Evolutionary conservation across 2,888 invertebrate species (phyloP).

Genomic region (Latrodectus hesperus): DNA sequence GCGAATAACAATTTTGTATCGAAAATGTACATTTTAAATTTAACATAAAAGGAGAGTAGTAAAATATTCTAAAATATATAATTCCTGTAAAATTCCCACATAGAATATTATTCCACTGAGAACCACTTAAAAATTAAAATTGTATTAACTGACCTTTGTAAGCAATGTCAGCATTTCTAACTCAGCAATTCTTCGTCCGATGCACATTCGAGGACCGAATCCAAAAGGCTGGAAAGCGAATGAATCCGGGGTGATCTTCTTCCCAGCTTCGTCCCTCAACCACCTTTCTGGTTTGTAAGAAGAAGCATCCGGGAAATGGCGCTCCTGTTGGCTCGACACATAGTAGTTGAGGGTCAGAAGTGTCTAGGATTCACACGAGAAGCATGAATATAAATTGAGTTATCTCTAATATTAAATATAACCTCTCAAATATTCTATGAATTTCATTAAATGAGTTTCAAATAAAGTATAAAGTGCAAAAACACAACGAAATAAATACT

Average conservation of each 20-base stretch:
- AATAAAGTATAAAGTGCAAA: neutral
- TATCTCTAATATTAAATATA: neutral
- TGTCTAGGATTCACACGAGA: slow-evolving; percentile 18
- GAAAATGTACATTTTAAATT: too few species aligned
- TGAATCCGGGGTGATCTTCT: slow-evolving; percentile 74
- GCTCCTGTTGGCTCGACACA: slow-evolving; percentile 83
- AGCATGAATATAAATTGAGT: neutral
- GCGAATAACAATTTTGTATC: too few species aligned
- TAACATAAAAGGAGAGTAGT: too few species aligned
- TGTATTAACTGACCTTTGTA: slow-evolving; percentile 70
- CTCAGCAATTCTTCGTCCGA: slow-evolving; percentile 76
- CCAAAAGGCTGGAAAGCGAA: slow-evolving; percentile 78
- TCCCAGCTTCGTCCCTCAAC: slow-evolving; percentile 75
- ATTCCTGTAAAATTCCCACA: too few species aligned
- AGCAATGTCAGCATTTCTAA: slow-evolving; percentile 81
- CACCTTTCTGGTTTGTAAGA: slow-evolving; percentile 77
- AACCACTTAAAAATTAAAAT: too few species aligned
- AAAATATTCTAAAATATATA: too few species aligned
- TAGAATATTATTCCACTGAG: too few species aligned
- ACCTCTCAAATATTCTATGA: too few species aligned
- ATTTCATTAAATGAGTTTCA: neutral
- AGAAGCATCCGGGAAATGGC: slow-evolving; percentile 75
- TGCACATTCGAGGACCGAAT: slow-evolving; percentile 78
- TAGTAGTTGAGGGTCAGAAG: slow-evolving; percentile 78
- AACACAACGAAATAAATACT: neutral